phyloP scores from a whole-genome alignment of 2,888 invertebrate species.

The Polyploca ridens region DNA sequence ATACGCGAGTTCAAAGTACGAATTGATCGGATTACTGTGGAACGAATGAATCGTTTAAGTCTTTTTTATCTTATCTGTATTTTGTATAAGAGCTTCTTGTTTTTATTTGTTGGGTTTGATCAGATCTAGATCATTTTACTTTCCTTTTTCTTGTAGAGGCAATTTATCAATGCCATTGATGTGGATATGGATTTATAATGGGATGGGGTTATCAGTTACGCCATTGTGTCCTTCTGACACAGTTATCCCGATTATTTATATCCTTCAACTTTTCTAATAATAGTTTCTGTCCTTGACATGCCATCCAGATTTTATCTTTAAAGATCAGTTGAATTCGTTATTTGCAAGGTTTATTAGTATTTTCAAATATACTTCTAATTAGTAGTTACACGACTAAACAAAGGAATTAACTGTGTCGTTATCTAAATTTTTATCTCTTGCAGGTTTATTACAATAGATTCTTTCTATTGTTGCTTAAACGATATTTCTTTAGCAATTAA shows the following conservation, averaged over 20 bases:
- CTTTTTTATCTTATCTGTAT: background rate
- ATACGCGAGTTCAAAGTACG: constrained; percentile 6
- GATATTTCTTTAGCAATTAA: background rate
- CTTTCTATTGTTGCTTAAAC: background rate
- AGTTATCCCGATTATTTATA: background rate
- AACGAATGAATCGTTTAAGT: background rate
- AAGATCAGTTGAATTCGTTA: background rate
- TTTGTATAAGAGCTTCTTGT: background rate
- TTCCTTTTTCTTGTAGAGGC: background rate
- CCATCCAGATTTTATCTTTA: too few species aligned
- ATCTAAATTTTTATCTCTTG: background rate
- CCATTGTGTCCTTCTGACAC: background rate
- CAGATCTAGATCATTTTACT: background rate
- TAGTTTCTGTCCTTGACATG: background rate
- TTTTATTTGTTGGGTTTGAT: background rate
- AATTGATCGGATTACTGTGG: background rate
- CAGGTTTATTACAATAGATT: background rate
- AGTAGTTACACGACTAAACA: background rate
- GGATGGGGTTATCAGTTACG: background rate
- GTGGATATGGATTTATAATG: background rate
- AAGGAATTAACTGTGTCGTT: background rate
- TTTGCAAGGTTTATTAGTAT: background rate
- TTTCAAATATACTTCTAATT: background rate
- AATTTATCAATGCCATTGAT: background rate
- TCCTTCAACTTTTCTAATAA: background rate